Evolutionary conservation across 2,113 vertebrate species (phyloP).

Genomic region (Oxyruncus cristatus): DNA sequence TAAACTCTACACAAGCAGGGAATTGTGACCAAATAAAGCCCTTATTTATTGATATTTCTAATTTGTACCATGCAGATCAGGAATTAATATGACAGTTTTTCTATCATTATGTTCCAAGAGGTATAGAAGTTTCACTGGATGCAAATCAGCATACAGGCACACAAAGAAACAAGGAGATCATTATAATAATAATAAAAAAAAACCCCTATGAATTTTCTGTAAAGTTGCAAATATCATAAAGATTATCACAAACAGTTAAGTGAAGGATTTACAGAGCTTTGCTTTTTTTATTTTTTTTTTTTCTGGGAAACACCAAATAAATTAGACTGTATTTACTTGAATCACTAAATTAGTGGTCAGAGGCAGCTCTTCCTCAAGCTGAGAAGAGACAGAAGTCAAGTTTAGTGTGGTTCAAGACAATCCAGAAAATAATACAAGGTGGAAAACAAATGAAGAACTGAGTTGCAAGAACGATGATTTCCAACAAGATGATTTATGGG

Average conservation of each 20-base stretch:
- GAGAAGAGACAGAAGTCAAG: background rate
- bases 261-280: background rate
- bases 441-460: background rate
- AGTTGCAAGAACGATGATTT: background rate
- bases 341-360: background rate
- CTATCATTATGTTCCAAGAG: background rate
- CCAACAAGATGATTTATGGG: background rate
- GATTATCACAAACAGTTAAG: background rate
- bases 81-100: background rate
- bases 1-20: background rate
- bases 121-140: background rate
- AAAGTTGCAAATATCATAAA: background rate
- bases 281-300: fast-evolving
- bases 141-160: background rate
- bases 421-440: background rate
- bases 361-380: background rate
- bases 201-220: background rate
- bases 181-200: background rate
- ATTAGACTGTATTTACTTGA: background rate
- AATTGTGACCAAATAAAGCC: background rate
- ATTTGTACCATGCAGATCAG: background rate
- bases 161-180: background rate
- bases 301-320: background rate
- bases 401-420: background rate
- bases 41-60: background rate